A percentile compares a stretch with the other conserved stretches of the same genome.
Conservation (phyloP, 2,797 vertebrate genomes). For the Micropoecilia bifurca region DNA sequence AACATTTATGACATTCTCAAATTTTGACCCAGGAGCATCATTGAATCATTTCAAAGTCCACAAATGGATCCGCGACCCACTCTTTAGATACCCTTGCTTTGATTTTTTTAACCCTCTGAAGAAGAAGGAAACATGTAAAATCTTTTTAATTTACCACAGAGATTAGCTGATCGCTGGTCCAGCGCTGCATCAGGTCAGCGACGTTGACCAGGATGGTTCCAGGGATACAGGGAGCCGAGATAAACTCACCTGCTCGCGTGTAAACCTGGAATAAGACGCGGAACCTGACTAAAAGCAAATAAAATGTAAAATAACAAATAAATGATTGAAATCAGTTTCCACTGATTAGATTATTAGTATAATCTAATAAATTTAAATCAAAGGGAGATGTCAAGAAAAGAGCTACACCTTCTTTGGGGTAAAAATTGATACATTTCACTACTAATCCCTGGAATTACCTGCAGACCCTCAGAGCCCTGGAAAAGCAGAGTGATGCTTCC, state of each 20-base stretch:
- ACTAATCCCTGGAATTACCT: conserved; percentile 59
- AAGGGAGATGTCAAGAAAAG: background rate
- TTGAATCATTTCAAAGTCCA: background rate
- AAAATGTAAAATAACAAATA: background rate
- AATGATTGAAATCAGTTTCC: background rate
- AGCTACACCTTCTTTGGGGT: background rate
- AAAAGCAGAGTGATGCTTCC: conserved; percentile 82
- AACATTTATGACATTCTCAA: background rate
- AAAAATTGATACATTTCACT: background rate
- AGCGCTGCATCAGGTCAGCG: conserved; percentile 84
- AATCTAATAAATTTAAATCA: background rate
- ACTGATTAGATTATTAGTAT: background rate
- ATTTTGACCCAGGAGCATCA: background rate
- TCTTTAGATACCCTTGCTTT: background rate
- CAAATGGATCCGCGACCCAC: background rate
- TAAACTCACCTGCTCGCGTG: conserved; percentile 65
- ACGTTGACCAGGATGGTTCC: conserved; percentile 79
- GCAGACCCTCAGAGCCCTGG: conserved; percentile 73
- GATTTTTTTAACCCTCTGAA: background rate
- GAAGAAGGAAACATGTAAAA: background rate
- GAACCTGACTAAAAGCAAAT: background rate
- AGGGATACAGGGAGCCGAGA: conserved; percentile 66
- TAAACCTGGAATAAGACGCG: conserved; percentile 65
- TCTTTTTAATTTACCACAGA: conserved; percentile 70
- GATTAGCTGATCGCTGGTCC: conserved; percentile 77